Base-by-base conservation (phyloP, 2,797 vertebrate species). In the Rallus crepitans region DNA sequence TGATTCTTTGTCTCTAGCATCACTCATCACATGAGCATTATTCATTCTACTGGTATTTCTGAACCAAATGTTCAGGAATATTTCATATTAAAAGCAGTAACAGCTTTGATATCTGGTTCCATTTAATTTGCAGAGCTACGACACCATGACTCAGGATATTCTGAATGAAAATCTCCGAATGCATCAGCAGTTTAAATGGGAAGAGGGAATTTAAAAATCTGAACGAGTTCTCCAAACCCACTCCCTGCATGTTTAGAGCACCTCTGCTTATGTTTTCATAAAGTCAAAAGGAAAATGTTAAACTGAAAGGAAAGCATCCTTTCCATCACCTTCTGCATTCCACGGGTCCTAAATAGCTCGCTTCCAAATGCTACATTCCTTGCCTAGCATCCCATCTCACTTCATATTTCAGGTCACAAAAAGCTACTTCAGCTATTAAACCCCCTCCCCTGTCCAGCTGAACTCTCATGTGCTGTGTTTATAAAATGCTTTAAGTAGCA, bases 371-470 rank as follows among this genome's bases (percentile, higher is more conserved):
- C 40, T 20, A 7, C 33, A 56, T 73, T 71, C 66, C 90, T 90
- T 86, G 77, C 70, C 76, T 31, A 89, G 68, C 33, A 79, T 94
- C 39, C 27, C 14, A 19, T 87, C 42, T 6, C 89, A 83, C 91
- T 81, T 90, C 85, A 57, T 89, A 92, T 87, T 94, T 94, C 87
- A 93, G 78, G 68, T 89, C 81, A 92, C 75, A 84, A 69, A 92
- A 94, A 95, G 39, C 70, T 78, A 33, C 56, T 71, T 94, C 83
- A 73, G 13, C 70, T 84, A 66, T 76, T 78, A 89, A 94, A 84
- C 60, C 59, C 78, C 89, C 84, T 30, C 47, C 92, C 71, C 87
- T 71, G 70, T 82, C 87, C 86, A 90, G 30, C 52, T 50, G 7
- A 78, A 39, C 78, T 76, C 90, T 70, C 53, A 81, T 84, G 66